Evolutionary conservation across 2,797 vertebrate genomes (phyloP).

Genomic region (Falco berigora): DNA sequence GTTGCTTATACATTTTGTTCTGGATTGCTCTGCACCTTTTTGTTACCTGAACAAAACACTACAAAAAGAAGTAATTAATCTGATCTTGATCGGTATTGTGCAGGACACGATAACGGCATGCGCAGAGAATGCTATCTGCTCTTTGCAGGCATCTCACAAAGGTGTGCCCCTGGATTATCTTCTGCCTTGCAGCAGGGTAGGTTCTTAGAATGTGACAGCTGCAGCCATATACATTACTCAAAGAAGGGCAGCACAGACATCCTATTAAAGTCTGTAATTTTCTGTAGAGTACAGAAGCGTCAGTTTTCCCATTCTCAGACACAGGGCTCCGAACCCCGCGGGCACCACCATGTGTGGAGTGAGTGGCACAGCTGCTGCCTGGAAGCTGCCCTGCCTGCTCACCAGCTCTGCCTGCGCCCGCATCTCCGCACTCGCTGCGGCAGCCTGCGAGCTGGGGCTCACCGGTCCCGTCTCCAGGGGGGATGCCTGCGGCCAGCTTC

Average conservation of each 20-base stretch:
- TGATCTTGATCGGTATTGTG: background rate
- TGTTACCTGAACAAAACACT: background rate
- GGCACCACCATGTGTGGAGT: background rate
- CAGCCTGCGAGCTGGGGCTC: background rate
- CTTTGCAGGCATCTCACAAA: background rate
- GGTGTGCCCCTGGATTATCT: background rate
- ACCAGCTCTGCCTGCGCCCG: background rate
- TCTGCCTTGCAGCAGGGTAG: background rate
- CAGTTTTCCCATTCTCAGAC: background rate
- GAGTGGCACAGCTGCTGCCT: background rate
- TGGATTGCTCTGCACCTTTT: background rate
- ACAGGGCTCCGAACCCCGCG: background rate
- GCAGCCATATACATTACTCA: background rate
- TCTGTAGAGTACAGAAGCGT: background rate
- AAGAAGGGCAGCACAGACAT: background rate
- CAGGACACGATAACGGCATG: background rate
- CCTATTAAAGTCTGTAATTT: background rate
- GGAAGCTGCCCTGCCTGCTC: background rate
- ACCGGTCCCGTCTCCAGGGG: no score
- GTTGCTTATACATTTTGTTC: background rate
- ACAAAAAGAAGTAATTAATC: background rate
- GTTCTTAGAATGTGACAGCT: background rate
- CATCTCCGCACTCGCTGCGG: accelerated
- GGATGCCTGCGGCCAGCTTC: background rate
- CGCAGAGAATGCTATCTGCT: background rate